Percentiles rank a stretch among this genome's conserved stretches.
Evolutionary conservation across 2,888 invertebrate genomes (phyloP).

Genomic region (Ormia ochracea): DNA sequence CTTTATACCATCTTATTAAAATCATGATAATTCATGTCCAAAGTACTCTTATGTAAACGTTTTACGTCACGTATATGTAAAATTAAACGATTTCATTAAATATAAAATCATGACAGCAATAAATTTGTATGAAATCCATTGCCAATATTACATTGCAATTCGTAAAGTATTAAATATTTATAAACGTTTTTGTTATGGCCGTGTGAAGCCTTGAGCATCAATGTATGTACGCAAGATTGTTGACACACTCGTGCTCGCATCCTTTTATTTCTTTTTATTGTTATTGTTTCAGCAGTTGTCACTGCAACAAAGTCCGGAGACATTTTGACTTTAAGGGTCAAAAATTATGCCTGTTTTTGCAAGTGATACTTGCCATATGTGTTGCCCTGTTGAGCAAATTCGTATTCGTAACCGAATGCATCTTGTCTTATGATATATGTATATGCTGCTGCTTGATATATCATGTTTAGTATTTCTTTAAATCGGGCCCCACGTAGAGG

Average conservation of each 20-base stretch:
- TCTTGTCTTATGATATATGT: too few species aligned
- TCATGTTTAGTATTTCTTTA: too few species aligned
- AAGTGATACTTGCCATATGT: not conserved
- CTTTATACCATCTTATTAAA: too few species aligned
- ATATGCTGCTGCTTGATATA: too few species aligned
- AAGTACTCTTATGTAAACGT: too few species aligned
- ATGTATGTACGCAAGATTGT: slow-evolving; percentile 20
- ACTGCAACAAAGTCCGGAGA: slow-evolving; percentile 38
- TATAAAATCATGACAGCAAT: not conserved
- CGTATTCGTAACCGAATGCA: too few species aligned
- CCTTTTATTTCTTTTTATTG: too few species aligned
- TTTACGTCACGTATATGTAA: not conserved
- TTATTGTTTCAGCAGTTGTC: not conserved
- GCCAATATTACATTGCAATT: not conserved
- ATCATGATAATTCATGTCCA: not conserved
- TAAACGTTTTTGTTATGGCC: slow-evolving; percentile 1
- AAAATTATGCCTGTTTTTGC: not conserved
- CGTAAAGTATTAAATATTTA: slow-evolving; percentile 16
- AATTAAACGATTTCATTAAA: not conserved
- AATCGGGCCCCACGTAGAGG: too few species aligned
- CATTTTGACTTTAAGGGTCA: slow-evolving; percentile 55
- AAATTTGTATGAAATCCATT: not conserved
- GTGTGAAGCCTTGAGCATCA: not conserved
- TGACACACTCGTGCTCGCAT: too few species aligned
- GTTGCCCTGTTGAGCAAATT: not conserved